Evolutionary conservation across 2,888 invertebrate genomes (phyloP).

Genomic region (Lagria hirta): DNA sequence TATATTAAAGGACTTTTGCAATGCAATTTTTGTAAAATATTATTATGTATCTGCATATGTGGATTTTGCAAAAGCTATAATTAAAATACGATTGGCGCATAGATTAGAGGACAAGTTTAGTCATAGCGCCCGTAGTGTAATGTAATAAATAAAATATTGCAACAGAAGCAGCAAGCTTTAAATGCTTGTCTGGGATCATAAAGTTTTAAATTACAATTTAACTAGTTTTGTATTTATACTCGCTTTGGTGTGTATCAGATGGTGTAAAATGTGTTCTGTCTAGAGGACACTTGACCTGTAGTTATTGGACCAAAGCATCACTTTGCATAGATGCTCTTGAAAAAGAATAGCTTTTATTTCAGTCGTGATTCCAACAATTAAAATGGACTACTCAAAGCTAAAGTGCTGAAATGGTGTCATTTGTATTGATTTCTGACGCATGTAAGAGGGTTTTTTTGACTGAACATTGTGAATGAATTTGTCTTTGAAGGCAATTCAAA

Average conservation of each 20-base stretch:
- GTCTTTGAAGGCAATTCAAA: no score
- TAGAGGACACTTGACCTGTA: conserved; percentile 5
- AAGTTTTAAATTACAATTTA: conserved; percentile 11
- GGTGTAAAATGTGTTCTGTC: conserved; percentile 3
- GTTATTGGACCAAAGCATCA: conserved; percentile 4
- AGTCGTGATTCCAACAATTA: conserved; percentile 19
- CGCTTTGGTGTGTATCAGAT: conserved; percentile 6
- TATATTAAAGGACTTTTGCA: no score
- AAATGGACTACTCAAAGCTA: conserved; percentile 8
- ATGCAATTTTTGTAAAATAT: no score
- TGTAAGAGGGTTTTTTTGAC: no score
- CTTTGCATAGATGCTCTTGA: conserved; percentile 11
- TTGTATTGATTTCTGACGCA: conserved; percentile 17
- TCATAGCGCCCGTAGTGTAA: no score
- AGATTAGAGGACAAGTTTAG: no score
- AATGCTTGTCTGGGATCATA: conserved; percentile 3
- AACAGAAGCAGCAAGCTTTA: no score
- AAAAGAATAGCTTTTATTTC: conserved; percentile 14
- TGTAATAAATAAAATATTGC: no score
- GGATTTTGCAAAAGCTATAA: no score
- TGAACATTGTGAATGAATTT: no score
- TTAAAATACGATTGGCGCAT: no score
- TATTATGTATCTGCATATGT: no score
- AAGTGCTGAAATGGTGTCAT: conserved; percentile 11
- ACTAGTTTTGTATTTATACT: conserved; percentile 6